Evolutionary conservation across 1,140 invertebrate genomes (phyloP), one percentile per base, ranked within the genome.

Genomic region (Cydia amplana): DNA sequence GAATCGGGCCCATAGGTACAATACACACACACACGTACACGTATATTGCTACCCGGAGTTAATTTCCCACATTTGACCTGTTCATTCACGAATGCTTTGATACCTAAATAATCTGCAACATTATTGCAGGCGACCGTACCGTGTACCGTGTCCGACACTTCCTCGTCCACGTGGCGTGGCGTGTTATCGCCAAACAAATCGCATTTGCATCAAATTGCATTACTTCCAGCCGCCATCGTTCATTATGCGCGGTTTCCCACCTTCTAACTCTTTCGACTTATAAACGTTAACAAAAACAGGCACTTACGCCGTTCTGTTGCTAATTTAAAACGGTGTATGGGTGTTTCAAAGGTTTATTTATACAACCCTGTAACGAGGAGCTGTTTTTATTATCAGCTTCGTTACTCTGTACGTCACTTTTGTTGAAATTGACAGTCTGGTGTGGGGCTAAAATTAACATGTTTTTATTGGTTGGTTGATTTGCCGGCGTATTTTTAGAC

Each of bases 131-230:
- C 12, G 43, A 0, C 43, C 43, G 1, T 46, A 46, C 43, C 49
- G 55, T 60, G n/a, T 18, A 18, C 49, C 55, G 20, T 60, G 55
- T 20, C 55, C 18, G 7, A 60, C 18, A 23, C 20, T n/a, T 60
- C 55, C 55, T 46, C 20, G 55, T 9, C 10, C 20, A n/a, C 49
- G 49, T 18, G 20, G 55, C 20, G 55, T 60, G 55, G 49, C 55
- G 20, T 60, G 18, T 60, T 60, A 60, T 23, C 20, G 55, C 55
- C 55, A 60, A 60, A 60, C 55, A 60, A 60, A 60, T 60, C 20
- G 55, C 55, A 60, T 60, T 60, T 60, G 55, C 55, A 60, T 60
- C 20, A 60, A 60, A 60, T 60, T 60, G 55, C 55, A 60, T 60
- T 60, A 60, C 55, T 23, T 60, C n/a, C 55, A 60, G 55, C 55